Percentiles rank a stretch among this genome's conserved stretches.
Conservation (phyloP, 2,797 vertebrate genomes). For the Lepidocolaptes lacrymiger region DNA sequence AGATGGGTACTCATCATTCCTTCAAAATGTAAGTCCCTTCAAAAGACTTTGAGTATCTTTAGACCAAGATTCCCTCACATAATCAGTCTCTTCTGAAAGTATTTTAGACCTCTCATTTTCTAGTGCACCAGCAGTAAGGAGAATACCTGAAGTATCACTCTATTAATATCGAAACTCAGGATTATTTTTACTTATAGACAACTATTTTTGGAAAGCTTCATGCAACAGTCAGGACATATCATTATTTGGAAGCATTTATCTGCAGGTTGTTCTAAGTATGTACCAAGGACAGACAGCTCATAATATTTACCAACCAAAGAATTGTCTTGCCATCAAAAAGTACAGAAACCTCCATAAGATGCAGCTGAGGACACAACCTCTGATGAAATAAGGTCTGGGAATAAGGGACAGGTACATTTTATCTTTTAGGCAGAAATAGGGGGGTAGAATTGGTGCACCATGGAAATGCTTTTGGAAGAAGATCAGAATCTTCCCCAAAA, state of each 20-base stretch:
- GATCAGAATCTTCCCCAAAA: background rate
- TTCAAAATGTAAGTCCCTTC: background rate
- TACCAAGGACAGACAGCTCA: background rate
- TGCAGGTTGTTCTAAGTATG: background rate
- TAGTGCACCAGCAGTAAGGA: background rate
- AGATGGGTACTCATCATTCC: background rate
- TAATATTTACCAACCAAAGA: background rate
- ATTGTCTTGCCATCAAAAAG: background rate
- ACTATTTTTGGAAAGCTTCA: slow-evolving; percentile 3
- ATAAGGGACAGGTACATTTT: background rate
- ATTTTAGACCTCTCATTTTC: background rate
- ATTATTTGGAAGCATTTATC: background rate
- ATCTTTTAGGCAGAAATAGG: background rate
- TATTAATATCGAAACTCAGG: background rate
- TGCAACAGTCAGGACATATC: background rate
- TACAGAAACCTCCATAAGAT: background rate
- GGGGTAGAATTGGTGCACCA: background rate
- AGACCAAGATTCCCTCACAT: background rate
- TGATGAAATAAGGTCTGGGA: background rate
- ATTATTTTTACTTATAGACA: slow-evolving; percentile 4
- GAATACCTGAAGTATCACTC: background rate
- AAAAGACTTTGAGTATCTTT: background rate
- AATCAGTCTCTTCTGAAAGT: background rate
- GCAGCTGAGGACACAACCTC: background rate
- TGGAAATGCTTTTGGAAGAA: background rate